Conservation (phyloP, 2,888 invertebrate genomes). For the Limnephilus lunatus region DNA sequence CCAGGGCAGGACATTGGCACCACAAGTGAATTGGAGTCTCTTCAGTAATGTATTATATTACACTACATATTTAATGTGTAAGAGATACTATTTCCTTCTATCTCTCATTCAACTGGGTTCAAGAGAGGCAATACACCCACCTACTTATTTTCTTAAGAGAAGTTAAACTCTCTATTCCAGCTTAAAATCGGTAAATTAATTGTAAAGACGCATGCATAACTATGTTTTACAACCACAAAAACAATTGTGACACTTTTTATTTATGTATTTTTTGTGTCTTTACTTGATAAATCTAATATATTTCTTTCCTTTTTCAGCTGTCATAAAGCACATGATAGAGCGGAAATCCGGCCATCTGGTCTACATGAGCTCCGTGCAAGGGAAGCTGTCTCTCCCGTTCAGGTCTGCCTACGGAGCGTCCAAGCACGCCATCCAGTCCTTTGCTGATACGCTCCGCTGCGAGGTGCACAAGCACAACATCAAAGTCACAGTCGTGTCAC, state of each 20-base stretch:
- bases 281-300: background rate
- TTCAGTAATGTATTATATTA: background rate
- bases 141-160: background rate
- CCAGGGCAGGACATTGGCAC: too few species aligned
- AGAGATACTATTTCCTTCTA: background rate
- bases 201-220: background rate
- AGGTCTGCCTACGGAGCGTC: slow-evolving; percentile 94
- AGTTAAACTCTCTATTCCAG: background rate
- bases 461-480: slow-evolving; percentile 89
- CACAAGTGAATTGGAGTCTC: too few species aligned
- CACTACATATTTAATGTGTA: too few species aligned
- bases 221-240: background rate
- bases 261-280: background rate
- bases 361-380: slow-evolving; percentile 95
- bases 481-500: slow-evolving; percentile 92
- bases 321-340: slow-evolving; percentile 89
- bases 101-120: background rate
- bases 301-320: slow-evolving; percentile 78
- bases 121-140: background rate
- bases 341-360: slow-evolving; percentile 88
- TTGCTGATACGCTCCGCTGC: slow-evolving; percentile 92
- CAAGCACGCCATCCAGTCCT: slow-evolving; percentile 96
- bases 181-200: background rate
- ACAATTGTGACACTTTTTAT: background rate
- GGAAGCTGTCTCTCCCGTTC: slow-evolving; percentile 92